phyloP scores from a whole-genome alignment of 2,888 invertebrate genomes.

The Drosophila anomelani region DNA sequence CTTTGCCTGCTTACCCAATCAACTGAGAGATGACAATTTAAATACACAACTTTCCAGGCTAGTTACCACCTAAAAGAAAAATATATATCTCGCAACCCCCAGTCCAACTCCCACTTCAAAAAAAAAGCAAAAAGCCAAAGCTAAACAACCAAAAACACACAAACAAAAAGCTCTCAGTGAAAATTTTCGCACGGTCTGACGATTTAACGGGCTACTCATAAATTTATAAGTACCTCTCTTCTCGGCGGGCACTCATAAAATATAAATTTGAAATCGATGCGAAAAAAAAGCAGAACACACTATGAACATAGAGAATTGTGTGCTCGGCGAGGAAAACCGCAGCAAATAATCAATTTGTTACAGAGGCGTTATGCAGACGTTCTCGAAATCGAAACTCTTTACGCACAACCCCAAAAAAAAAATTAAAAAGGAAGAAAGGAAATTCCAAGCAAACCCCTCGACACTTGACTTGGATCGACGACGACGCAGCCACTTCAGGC shows the following conservation, averaged over 20 bases:
- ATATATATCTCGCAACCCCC: not conserved
- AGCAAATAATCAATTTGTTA: slow-evolving; percentile 78
- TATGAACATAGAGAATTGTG: slow-evolving; percentile 1
- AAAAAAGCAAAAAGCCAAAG: not conserved
- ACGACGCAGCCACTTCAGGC: slow-evolving; percentile 64
- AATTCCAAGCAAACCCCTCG: slow-evolving; percentile 42
- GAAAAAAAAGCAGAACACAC: slow-evolving; percentile 24
- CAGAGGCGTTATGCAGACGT: slow-evolving; percentile 68
- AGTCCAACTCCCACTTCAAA: slow-evolving; percentile 13
- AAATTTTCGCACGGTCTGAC: slow-evolving; percentile 70
- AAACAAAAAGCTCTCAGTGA: slow-evolving; percentile 38
- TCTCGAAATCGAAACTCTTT: slow-evolving; percentile 25
- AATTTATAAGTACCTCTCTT: slow-evolving; percentile 68
- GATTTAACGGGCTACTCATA: slow-evolving; percentile 65
- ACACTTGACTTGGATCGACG: slow-evolving; percentile 58
- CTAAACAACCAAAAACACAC: slow-evolving; percentile 5
- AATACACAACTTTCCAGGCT: slow-evolving; percentile 34
- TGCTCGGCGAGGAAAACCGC: slow-evolving; percentile 54
- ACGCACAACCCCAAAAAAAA: slow-evolving; percentile 61
- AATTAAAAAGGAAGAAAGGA: not conserved
- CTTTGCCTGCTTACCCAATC: slow-evolving; percentile 42
- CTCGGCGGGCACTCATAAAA: slow-evolving; percentile 62
- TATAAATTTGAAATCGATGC: slow-evolving; percentile 57
- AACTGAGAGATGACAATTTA: slow-evolving; percentile 43
- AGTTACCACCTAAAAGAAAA: not conserved